Base-by-base conservation (phyloP, 2,797 vertebrate species). In the Carduelis carduelis region DNA sequence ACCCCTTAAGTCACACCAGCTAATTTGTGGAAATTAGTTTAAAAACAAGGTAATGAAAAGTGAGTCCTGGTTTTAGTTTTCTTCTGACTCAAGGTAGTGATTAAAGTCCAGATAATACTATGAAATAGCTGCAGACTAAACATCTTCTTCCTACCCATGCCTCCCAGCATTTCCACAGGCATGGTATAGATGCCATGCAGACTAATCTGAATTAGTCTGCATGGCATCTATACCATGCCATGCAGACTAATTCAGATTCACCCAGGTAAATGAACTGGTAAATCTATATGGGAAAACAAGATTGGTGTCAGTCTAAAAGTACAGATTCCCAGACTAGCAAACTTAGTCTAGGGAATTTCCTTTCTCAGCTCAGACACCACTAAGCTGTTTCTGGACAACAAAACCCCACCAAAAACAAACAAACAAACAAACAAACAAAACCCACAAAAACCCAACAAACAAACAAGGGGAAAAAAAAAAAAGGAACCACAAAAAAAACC, bases 101-200 rank as follows among this genome's bases (percentile, higher is more conserved):
- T 46, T 52, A 39, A 37, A 60, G 39, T 50, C n/a, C 46, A 77
- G 11, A 12, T 34, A 52, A 34, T 53, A 16, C 19, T 14, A 17
- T 60, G 46, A 68, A 60, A 60, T 24, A 52, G 28, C 19, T 27
- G n/a, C 63, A 66, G 53, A 28, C 23, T 4, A 52, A 19, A 11
- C 8, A 60, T 46, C n/a, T 59, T 57, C 17, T 43, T 52, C n/a
- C 6, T 8, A 28, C 27, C 23, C 46, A 11, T 8, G 27, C 3
- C 26, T 20, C 22, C 1, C 27, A 44, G 15, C 0, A 0, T 28
- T 52, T 37, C 23, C 37, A 44, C 4, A 6, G 37, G 37, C 37
- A 39, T 37, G 37, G 37, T 37, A 37, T 37, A 37, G 37, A 37
- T 28, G 22, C 12, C 28, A n/a, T 13, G 27, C 37, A 68, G 37